phyloP scores from a whole-genome alignment of 2,888 invertebrate species.

The Scaeva pyrastri region DNA sequence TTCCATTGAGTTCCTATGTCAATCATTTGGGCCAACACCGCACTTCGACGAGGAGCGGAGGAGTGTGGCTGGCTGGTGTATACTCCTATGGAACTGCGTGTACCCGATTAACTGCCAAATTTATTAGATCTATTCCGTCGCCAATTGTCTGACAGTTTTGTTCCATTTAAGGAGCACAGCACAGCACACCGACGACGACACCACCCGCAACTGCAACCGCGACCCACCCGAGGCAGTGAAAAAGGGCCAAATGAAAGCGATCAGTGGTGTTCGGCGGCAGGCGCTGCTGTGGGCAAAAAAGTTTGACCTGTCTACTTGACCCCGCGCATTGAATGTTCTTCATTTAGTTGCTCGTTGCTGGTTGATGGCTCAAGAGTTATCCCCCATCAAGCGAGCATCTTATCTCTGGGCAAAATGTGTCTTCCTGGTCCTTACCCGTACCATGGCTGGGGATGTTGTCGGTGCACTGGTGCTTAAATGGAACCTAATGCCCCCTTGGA shows the following conservation, averaged over 20 bases:
- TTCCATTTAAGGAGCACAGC: conserved; percentile 51
- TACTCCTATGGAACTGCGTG: conserved; percentile 45
- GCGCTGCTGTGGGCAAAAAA: conserved; percentile 4
- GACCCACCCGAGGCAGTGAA: not conserved
- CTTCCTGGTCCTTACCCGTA: conserved; percentile 54
- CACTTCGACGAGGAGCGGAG: not conserved
- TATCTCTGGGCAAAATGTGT: conserved; percentile 50
- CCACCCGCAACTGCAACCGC: no score
- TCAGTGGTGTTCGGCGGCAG: not conserved
- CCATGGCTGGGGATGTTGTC: conserved; percentile 8
- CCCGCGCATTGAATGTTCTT: conserved; percentile 46
- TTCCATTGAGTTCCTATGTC: conserved; percentile 64
- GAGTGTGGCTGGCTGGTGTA: conserved; percentile 6
- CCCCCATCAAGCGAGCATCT: conserved; percentile 5
- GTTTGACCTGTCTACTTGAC: conserved; percentile 72
- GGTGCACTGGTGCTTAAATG: conserved; percentile 46
- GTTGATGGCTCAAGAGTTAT: conserved; percentile 21
- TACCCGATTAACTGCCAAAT: conserved; percentile 69
- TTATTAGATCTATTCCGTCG: conserved; percentile 63
- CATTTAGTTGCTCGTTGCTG: conserved; percentile 5
- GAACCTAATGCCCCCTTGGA: conserved; percentile 31
- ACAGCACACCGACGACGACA: no score
- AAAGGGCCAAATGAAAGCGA: conserved; percentile 36
- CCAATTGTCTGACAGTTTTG: conserved; percentile 65
- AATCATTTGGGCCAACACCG: conserved; percentile 39